Base-by-base conservation (phyloP, 2,888 invertebrate genomes). In the Andrena marginata region DNA sequence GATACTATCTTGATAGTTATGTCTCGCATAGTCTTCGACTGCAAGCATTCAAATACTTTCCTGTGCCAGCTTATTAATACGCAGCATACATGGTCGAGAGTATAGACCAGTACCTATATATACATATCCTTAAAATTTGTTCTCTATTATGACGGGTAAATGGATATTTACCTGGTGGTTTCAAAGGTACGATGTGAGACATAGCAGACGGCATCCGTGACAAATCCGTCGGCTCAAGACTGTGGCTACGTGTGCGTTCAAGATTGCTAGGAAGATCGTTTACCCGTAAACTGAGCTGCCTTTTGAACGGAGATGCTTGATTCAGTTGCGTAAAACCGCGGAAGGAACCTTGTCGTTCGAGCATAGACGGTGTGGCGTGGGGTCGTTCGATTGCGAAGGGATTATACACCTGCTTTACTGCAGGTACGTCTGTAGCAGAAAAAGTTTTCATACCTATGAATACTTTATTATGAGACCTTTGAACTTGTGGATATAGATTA, bases 301-400 rank as follows among this genome's bases (percentile, higher is more conserved):
- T 96, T 95, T 99, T 99, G 95, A 98, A 99, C 82, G 97, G 99
- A 23, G 98, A 98, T 92, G 97, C 97, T 94, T 95, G 97, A 89
- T 96, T 96, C 54, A 97, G 95, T 91, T 97, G 97, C 90, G 97
- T 96, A 94, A 99, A 98, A 67, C 98, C 98, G 72, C 99, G 96
- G 95, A 99, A 98, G 83, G 98, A 98, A 87, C 99, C 98, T 95
- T 99, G 99, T 48, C 99, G 95, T 94, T 99, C 98, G 74, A 99
- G 95, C 96, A 99, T 97, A 87, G 97, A 97, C 48, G 98, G 97
- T 59, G 99, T 99, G 78, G 99, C 99, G 93, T 99, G 99, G 2
- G 99, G 99, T 71, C 99, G 96, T 94, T 98, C 99, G 90, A 99
- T 98, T 10, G 98, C 98, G 94, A 97, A 98, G 1, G 98, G 99